Evolutionary conservation across 1,140 invertebrate genomes (phyloP), one percentile per base, ranked within the genome.

Genomic region (Thaumatotibia leucotreta): DNA sequence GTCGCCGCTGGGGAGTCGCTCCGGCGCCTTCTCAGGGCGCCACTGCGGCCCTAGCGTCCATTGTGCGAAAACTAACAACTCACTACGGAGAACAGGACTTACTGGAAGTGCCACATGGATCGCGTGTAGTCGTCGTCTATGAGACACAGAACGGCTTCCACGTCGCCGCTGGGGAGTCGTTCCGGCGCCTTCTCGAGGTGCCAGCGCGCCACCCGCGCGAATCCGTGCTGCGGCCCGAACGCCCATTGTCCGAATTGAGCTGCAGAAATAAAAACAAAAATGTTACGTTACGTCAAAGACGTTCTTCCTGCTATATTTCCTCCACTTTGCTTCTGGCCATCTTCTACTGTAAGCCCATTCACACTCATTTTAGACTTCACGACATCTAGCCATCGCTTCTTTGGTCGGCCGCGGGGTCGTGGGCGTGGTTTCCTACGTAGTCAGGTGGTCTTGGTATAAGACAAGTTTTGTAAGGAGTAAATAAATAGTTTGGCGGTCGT

Each of bases 231-330:
- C 10, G 98, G 97, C 3, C 97, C 97, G 85, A 95, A 97, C 54
- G 95, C 95, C 97, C 97, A 98, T 67, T 96, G 93, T 66, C 97
- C 98, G 91, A 98, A 98, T 93, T 98, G 97, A 79, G 97, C 97
- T 98, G 91, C 17, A 91, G n/a, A 89, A 2, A 27, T 23, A 5
- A 17, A 50, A 4, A 5, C 35, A 33, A 33, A 4, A 33, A 10
- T 9, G 32, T 10, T 33, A n/a, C n/a, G n/a, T n/a, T n/a, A n/a
- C n/a, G n/a, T n/a, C n/a, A n/a, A n/a, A n/a, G n/a, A n/a, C n/a
- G n/a, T n/a, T n/a, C n/a, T n/a, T n/a, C n/a, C n/a, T n/a, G n/a
- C n/a, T n/a, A n/a, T n/a, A n/a, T n/a, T n/a, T n/a, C n/a, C n/a
- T n/a, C n/a, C n/a, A n/a, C n/a, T n/a, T n/a, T n/a, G n/a, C n/a